Evolutionary conservation across 2,797 vertebrate species (phyloP), one percentile per base, ranked within the genome.

Genomic region (Parambassis ranga): DNA sequence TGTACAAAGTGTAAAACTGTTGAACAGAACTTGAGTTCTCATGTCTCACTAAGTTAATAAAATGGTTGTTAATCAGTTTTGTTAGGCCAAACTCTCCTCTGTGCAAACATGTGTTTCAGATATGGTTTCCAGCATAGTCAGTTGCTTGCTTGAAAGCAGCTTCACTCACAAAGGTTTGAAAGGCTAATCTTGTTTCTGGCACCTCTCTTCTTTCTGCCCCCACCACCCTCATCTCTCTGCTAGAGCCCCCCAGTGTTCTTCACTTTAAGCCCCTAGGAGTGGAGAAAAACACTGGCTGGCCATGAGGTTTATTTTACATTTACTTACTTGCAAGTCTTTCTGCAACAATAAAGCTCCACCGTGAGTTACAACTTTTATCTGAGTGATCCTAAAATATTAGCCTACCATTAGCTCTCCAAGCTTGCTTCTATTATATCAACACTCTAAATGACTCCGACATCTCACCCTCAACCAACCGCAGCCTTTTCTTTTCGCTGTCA

Each of bases 401-500:
- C 59, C 46, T n/a, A 76, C 39, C 3, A 5, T 53, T 61, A 26
- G 38, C 48, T 37, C 57, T 63, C 47, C 35, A 36, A 55, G 47
- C 42, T 67, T 9, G 22, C 61, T 58, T 61, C 56, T 69, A 51
- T 85, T 76, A 70, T 64, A 43, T 64, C 47, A 55, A 50, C 48
- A 48, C 47, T 75, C 56, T 57, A 62, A 77, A 71, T 41, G 53
- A 69, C 64, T 75, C 24, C 27, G 70, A 67, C 60, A 48, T 71
- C 53, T 55, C 58, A 41, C 38, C 50, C 58, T 78, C 42, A 44
- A 67, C 63, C 49, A 68, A 76, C 47, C 55, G 33, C 28, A 41
- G 53, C 19, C 65, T 69, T 84, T 86, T 84, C 81, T 89, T 90
- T 71, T 78, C 66, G 82, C 65, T 81, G 86, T 89, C 90, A 89